These are phyloP conservation scores for Agrochola lychnidis DNA, from an alignment of 2,888 invertebrate species.

Conservation along the genomic window DNA sequence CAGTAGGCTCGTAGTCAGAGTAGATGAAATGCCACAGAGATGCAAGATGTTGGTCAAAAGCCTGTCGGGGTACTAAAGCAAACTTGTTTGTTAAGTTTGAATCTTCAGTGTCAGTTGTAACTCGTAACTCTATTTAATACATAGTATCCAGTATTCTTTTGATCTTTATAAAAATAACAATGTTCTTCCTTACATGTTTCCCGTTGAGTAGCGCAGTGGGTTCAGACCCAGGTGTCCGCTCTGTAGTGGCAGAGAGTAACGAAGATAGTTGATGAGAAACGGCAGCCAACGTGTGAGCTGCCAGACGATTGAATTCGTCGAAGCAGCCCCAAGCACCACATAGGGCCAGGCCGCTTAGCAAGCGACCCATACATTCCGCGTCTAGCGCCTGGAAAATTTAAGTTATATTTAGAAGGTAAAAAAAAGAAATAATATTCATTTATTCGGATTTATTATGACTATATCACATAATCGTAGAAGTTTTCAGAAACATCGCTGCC, in stretches of 20 bases:
- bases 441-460: too few relatives aligned
- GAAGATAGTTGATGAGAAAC: conserved; percentile 98
- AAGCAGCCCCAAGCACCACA: conserved; percentile 99
- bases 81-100: not conserved
- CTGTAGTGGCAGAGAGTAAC: conserved; percentile 94
- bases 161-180: not conserved
- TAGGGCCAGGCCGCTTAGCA: conserved; percentile 97
- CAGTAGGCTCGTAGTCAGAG: not conserved
- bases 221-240: conserved; percentile 59
- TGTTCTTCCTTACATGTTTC: conserved; percentile 76
- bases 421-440: too few relatives aligned
- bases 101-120: not conserved
- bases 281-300: conserved; percentile 98
- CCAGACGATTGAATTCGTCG: conserved; percentile 99
- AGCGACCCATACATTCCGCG: conserved; percentile 97
- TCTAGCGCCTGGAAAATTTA: conserved; percentile 95
- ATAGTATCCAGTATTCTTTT: not conserved
- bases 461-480: not conserved
- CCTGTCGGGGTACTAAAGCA: not conserved
- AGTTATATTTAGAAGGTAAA: not conserved
- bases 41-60: not conserved
- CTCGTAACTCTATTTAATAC: not conserved
- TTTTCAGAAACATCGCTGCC: not conserved
- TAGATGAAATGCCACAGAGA: not conserved
- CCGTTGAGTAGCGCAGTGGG: conserved; percentile 81